Percentiles rank a stretch among this genome's conserved stretches.
Conservation (phyloP, 2,113 vertebrate species). For the Muntiacus reevesi region DNA sequence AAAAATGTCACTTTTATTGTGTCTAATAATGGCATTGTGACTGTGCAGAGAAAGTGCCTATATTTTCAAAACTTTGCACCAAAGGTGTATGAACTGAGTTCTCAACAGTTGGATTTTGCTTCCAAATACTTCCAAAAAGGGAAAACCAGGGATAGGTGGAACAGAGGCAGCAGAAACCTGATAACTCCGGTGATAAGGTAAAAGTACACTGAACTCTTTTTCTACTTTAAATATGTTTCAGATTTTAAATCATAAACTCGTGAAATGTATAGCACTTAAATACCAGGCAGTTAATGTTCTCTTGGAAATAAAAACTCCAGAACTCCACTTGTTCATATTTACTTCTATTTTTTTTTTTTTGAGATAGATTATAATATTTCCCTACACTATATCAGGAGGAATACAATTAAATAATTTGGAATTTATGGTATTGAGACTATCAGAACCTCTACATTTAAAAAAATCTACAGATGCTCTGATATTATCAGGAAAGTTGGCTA, state of each 20-base stretch:
- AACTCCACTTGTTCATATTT: background rate
- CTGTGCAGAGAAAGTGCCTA: background rate
- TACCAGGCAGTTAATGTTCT: background rate
- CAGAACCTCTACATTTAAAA: background rate
- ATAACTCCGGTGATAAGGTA: background rate
- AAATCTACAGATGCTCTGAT: background rate
- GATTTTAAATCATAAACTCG: background rate
- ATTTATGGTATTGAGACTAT: background rate
- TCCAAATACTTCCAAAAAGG: background rate
- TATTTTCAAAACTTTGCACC: background rate
- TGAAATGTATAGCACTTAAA: background rate
- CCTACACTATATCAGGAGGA: background rate
- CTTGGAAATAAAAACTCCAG: background rate
- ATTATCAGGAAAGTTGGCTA: background rate
- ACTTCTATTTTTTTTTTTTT: background rate
- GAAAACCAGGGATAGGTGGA: background rate
- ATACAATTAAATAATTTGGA: background rate
- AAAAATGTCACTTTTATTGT: background rate
- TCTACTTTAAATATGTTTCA: background rate
- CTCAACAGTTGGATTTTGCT: background rate
- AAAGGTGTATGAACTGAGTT: background rate
- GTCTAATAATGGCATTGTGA: background rate
- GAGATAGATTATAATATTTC: background rate
- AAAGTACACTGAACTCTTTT: background rate
- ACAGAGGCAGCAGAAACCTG: background rate